Evolutionary conservation across 2,888 invertebrate genomes (phyloP).

Genomic region (Stratiomys singularior): DNA sequence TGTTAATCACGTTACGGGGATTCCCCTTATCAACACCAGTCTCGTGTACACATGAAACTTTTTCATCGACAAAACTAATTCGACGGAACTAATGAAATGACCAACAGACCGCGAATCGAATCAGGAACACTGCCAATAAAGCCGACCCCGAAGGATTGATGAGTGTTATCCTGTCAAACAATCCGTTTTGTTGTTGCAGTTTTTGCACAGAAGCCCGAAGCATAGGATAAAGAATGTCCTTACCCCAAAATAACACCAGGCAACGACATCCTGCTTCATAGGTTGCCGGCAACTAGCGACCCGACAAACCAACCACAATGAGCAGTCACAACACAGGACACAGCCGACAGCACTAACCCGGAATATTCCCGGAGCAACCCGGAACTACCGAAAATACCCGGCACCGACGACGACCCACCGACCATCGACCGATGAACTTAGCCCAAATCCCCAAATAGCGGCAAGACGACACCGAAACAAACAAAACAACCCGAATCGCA

Average conservation of each 20-base stretch:
- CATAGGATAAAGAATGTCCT: not conserved
- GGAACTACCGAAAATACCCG: conserved; percentile 16
- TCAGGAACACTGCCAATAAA: conserved; percentile 33
- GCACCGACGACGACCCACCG: conserved; percentile 21
- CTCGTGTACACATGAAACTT: not conserved
- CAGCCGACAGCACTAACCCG: conserved; percentile 28
- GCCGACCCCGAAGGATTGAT: not conserved
- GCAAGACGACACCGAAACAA: conserved; percentile 33
- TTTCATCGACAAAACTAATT: not conserved
- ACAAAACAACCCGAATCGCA: not conserved
- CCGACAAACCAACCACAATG: not conserved
- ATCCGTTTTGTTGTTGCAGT: not conserved
- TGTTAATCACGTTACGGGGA: conserved; percentile 4
- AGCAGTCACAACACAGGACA: no score
- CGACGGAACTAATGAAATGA: conserved; percentile 6
- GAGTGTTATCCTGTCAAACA: not conserved
- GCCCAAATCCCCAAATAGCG: conserved; percentile 42
- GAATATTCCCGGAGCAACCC: conserved; percentile 8
- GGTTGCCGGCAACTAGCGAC: not conserved
- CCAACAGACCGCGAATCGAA: conserved; percentile 26
- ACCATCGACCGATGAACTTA: conserved; percentile 38
- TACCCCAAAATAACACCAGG: not conserved
- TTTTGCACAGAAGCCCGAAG: not conserved
- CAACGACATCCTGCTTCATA: not conserved
- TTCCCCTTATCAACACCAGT: conserved; percentile 11